A percentile compares a stretch with the other conserved stretches of the same genome.
phyloP scores from a whole-genome alignment of 2,113 vertebrate species.

The Grallaria varia region DNA sequence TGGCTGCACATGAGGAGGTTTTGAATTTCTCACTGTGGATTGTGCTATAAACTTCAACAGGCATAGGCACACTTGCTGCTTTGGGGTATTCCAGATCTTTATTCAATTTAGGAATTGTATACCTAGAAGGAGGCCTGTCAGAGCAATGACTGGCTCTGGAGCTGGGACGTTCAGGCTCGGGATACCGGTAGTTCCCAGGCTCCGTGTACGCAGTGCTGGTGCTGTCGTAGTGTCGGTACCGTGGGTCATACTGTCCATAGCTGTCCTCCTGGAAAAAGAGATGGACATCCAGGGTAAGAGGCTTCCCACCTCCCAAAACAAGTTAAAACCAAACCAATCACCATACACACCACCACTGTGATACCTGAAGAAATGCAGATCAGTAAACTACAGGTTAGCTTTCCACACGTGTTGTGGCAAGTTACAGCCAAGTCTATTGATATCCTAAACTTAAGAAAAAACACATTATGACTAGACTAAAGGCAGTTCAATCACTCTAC shows the following conservation, averaged over 20 bases:
- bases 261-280: slow-evolving; percentile 73
- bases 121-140: slow-evolving; percentile 89
- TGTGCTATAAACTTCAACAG: neutral
- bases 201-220: slow-evolving; percentile 72
- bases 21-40: neutral
- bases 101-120: rapidly evolving
- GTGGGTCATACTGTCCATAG: slow-evolving; percentile 80
- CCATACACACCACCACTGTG: rapidly evolving
- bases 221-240: slow-evolving; percentile 80
- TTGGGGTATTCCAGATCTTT: neutral
- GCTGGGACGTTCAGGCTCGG: slow-evolving; percentile 83
- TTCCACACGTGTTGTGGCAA: neutral
- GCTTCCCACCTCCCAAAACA: neutral
- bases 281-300: neutral
- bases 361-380: neutral
- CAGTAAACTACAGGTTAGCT: neutral
- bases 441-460: neutral
- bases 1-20: neutral
- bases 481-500: neutral
- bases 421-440: neutral
- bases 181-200: slow-evolving; percentile 70
- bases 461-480: neutral
- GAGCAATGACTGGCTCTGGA: slow-evolving; percentile 93
- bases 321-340: neutral
- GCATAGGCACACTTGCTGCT: neutral